phyloP scores from a whole-genome alignment of 2,888 invertebrate species.

The Himalopsyche kuldschensis region DNA sequence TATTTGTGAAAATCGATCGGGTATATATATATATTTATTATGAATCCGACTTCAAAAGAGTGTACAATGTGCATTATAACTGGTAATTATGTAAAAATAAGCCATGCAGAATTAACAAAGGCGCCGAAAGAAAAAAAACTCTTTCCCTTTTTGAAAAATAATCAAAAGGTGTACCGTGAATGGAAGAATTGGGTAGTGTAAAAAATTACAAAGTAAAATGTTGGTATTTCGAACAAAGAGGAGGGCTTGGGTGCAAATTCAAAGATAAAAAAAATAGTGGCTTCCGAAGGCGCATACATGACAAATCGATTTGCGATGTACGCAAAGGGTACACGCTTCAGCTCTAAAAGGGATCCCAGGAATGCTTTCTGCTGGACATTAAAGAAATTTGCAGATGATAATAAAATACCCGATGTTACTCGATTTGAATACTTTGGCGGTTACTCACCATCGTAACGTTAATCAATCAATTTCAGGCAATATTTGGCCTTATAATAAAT shows the following conservation, averaged over 20 bases:
- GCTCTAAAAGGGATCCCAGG: not conserved
- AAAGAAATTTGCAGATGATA: not conserved
- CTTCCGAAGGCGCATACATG: conserved; percentile 8
- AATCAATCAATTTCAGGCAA: not conserved
- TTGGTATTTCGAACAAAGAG: conserved; percentile 1
- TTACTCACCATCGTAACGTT: not conserved
- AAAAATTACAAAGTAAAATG: not conserved
- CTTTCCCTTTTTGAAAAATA: not conserved
- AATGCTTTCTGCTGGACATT: not conserved
- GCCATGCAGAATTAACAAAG: not conserved
- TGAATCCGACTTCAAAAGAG: not conserved
- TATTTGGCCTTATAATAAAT: no score
- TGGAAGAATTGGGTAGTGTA: not conserved
- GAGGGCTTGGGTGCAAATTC: not conserved
- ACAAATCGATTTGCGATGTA: conserved; percentile 28
- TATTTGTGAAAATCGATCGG: no score
- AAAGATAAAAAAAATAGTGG: not conserved
- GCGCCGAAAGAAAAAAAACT: not conserved
- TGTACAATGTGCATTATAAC: not conserved
- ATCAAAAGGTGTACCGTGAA: conserved; percentile 5
- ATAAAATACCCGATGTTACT: not conserved
- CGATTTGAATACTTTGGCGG: not conserved
- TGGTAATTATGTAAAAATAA: not conserved
- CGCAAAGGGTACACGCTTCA: not conserved
- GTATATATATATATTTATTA: no score